phyloP scores from a whole-genome alignment of 1,140 invertebrate genomes.

The Riptortus pedestris region DNA sequence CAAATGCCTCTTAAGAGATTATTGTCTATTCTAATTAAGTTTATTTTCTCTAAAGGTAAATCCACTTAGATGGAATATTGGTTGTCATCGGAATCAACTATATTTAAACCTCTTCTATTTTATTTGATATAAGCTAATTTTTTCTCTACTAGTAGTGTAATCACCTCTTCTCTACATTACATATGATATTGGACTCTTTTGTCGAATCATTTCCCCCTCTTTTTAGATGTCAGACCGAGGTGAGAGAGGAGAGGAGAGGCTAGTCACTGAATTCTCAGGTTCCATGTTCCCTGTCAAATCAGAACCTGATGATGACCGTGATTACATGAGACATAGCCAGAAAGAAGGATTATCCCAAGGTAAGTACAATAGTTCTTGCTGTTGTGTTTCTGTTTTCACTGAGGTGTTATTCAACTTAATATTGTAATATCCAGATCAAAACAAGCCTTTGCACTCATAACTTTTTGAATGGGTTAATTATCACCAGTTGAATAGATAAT shows the following conservation, averaged over 20 bases:
- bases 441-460: too few relatives aligned
- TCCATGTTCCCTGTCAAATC: slow-evolving; percentile 11
- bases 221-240: slow-evolving; percentile 1
- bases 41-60: not conserved
- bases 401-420: too few relatives aligned
- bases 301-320: not conserved
- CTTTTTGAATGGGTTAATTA: too few relatives aligned
- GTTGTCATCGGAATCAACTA: too few relatives aligned
- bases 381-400: not conserved
- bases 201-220: too few relatives aligned
- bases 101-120: too few relatives aligned
- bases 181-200: too few relatives aligned
- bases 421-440: too few relatives aligned
- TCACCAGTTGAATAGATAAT: too few relatives aligned
- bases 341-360: not conserved
- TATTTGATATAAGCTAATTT: too few relatives aligned
- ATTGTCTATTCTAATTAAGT: not conserved
- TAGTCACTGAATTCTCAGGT: slow-evolving; percentile 6
- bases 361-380: not conserved
- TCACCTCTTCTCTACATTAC: too few relatives aligned
- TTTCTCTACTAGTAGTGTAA: too few relatives aligned
- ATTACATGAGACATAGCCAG: not conserved
- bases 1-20: slow-evolving; percentile 39
- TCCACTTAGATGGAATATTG: not conserved
- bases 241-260: not conserved